Conservation (phyloP, 2,797 vertebrate genomes). For the Gymnodraco acuticeps region DNA sequence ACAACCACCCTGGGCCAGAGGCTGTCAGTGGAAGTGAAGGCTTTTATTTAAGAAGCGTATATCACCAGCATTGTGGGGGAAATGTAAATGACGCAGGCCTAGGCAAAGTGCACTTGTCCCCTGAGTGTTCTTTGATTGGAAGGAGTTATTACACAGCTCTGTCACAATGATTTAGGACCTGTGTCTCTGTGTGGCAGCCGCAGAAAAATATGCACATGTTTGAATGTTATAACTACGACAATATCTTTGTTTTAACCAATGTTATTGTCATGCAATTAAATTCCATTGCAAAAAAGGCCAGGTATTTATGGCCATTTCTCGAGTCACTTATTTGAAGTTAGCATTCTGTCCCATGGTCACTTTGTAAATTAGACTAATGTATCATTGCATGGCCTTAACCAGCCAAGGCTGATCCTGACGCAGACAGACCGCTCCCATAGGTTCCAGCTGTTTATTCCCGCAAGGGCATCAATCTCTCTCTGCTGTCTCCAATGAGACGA, state of each 20-base stretch:
- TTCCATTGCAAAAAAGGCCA: not conserved
- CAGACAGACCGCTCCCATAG: slow-evolving; percentile 70
- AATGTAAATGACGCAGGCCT: slow-evolving; percentile 43
- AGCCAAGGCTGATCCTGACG: slow-evolving; percentile 61
- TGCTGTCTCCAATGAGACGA: slow-evolving; percentile 58
- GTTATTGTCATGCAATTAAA: slow-evolving; percentile 4
- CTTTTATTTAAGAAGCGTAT: slow-evolving; percentile 67
- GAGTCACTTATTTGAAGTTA: slow-evolving; percentile 2
- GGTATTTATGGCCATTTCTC: not conserved
- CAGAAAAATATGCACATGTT: slow-evolving; percentile 11
- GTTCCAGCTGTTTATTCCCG: slow-evolving; percentile 77
- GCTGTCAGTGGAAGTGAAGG: slow-evolving; percentile 55
- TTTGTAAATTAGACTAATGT: slow-evolving; percentile 27
- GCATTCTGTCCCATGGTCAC: slow-evolving; percentile 17
- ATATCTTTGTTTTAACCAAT: slow-evolving; percentile 18
- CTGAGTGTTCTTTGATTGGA: slow-evolving; percentile 53
- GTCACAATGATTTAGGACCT: slow-evolving; percentile 40
- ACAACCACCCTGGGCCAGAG: slow-evolving; percentile 59
- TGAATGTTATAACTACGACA: slow-evolving; percentile 11
- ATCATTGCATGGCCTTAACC: slow-evolving; percentile 30
- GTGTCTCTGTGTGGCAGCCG: slow-evolving; percentile 22
- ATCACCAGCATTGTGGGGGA: slow-evolving; percentile 53
- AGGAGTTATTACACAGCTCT: slow-evolving; percentile 36
- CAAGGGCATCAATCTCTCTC: slow-evolving; percentile 61
- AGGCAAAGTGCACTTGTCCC: slow-evolving; percentile 29